Evolutionary conservation across 2,888 invertebrate genomes (phyloP), one percentile per base, ranked within the genome.

Genomic region (Hirtodrosophila histrioides): DNA sequence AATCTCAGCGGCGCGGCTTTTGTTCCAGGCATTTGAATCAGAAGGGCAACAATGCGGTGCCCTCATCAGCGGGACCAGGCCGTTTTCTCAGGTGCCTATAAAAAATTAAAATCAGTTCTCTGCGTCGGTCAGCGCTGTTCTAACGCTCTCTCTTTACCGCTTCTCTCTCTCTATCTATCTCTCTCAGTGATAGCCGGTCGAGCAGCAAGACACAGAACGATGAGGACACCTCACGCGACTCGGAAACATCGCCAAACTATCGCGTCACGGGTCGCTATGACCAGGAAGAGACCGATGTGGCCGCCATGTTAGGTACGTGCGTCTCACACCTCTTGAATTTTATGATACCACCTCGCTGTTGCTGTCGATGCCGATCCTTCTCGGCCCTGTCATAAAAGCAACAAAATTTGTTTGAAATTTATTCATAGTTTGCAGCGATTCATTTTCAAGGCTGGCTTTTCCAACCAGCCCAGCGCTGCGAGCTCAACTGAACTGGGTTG

Each of bases 21-120:
- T 99, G 99, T 92, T 99, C 99, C 23, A 93, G 99, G 51, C 99
- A 99, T 92, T 94, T 99, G 82, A 98, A 97, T 81, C 94, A 98
- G 87, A 95, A 97, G 89, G 97, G 97, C 56, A 97, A 97, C 62
- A 91, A 86, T 80, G 86, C 91, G 51, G 74, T 91, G 72, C 90
- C 91, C 68, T 92, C 92, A 45, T 91, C 92, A 39, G 87, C 91
- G 50, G 92, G 91, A 35, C 89, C 91, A 39, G 89, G 90, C 76
- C 90, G 91, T 67, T 90, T 91, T 75, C 89, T 91, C 78, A 90
- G 91, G 91, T 92, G 74, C 36, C 45, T 72, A 76, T 49, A 49
- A 39, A 48, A 27, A 6, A 17, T 17, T 17, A 17, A 73, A 65
- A 10, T 37, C 29, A 58, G 36, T 33, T 36, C 45, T 39, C 43